Conservation (phyloP, 2,888 invertebrate genomes). For the Conchocele bisecta region DNA sequence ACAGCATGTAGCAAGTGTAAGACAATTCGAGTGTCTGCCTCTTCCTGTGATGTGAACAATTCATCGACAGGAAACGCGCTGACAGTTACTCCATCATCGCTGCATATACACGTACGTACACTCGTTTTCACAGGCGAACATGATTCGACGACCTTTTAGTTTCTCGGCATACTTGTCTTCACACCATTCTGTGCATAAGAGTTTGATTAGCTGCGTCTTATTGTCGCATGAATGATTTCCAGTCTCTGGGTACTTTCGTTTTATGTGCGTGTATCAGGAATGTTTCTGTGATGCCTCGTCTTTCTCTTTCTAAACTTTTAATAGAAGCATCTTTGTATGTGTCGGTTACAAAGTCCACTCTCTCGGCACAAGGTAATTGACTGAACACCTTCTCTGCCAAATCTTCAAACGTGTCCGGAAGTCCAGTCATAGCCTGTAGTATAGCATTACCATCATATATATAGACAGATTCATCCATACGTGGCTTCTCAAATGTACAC, state of each 20-base stretch:
- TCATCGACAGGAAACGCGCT: neutral
- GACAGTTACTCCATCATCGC: neutral
- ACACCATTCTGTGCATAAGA: neutral
- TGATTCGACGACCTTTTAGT: neutral
- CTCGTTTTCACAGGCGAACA: neutral
- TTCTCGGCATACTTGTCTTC: neutral
- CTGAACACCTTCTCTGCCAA: conserved; percentile 6
- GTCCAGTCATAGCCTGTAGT: neutral
- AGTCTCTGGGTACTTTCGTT: conserved; percentile 11
- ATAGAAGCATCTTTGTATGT: neutral
- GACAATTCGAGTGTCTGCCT: conserved; percentile 16
- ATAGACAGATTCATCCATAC: neutral
- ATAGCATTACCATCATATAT: neutral
- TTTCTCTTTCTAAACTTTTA: conserved; percentile 5
- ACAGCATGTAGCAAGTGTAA: neutral
- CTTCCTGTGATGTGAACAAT: conserved; percentile 7
- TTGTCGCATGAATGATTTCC: conserved; percentile 21
- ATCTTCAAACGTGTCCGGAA: neutral
- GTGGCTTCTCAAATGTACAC: neutral
- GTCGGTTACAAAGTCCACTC: conserved; percentile 13
- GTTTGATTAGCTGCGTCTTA: conserved; percentile 15
- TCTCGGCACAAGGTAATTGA: neutral
- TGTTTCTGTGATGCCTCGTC: neutral
- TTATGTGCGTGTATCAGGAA: conserved; percentile 13
- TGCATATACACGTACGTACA: neutral